Evolutionary conservation across 2,888 invertebrate species (phyloP).

Genomic region (Drosophila anomalata): DNA sequence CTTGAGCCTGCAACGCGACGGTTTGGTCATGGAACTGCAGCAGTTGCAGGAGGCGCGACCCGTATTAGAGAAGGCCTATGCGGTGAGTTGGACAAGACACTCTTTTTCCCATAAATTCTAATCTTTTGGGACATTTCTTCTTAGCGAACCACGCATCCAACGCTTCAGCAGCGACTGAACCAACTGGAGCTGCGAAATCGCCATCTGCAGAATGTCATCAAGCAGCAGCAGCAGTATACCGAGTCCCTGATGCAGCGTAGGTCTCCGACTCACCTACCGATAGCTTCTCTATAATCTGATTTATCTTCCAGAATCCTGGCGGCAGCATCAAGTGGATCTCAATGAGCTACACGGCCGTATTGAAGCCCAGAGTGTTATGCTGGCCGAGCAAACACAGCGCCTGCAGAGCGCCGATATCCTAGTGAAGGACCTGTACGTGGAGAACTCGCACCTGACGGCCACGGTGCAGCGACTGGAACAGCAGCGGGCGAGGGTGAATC

Average conservation of each 20-base stretch:
- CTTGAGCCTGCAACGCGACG: conserved; percentile 82
- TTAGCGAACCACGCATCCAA: conserved; percentile 83
- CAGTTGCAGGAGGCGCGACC: conserved; percentile 84
- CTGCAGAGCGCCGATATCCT: conserved; percentile 90
- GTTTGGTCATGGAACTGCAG: conserved; percentile 84
- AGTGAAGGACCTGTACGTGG: conserved; percentile 92
- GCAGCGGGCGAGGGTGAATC: conserved; percentile 81
- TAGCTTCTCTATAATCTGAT: background rate
- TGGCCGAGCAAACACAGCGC: conserved; percentile 87
- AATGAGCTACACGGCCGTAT: conserved; percentile 85
- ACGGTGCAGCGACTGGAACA: conserved; percentile 84
- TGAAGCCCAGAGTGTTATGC: conserved; percentile 84
- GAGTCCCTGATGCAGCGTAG: conserved; percentile 87
- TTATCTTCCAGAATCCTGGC: conserved; percentile 81
- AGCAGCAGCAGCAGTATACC: conserved; percentile 87
- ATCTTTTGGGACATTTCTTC: background rate
- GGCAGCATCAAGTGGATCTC: conserved; percentile 84
- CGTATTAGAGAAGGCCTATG: conserved; percentile 84
- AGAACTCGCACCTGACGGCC: conserved; percentile 91
- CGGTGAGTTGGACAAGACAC: conserved; percentile 67
- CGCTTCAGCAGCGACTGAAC: conserved; percentile 83
- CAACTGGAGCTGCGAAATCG: conserved; percentile 87
- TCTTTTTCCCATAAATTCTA: background rate
- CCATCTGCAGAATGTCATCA: conserved; percentile 86
- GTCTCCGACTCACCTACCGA: conserved; percentile 65